phyloP scores from a whole-genome alignment of 2,113 vertebrate species.

The Xenopus tropicalis region UCB_Xtro_10.0 CM004449.2:110791501-110792000 shows the following conservation, averaged over 20 bases:
- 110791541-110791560: slow-evolving; percentile 48
- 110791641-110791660: slow-evolving; percentile 60
- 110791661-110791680: slow-evolving; percentile 54
- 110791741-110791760: slow-evolving; percentile 45
- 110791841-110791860: slow-evolving; percentile 54
- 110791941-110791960: slow-evolving; percentile 42
- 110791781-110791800: slow-evolving; percentile 29
- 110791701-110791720: slow-evolving; percentile 77
- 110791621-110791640: slow-evolving; percentile 61
- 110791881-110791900: slow-evolving; percentile 42
- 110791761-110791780: slow-evolving; percentile 37
- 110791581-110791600: slow-evolving; percentile 70
- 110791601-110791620: slow-evolving; percentile 72
- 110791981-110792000: slow-evolving; percentile 57
- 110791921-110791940: slow-evolving; percentile 55
- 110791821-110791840: slow-evolving; percentile 55
- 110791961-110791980: slow-evolving; percentile 46
- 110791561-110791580: slow-evolving; percentile 56
- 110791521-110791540: slow-evolving; percentile 50
- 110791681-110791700: slow-evolving; percentile 76
- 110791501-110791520: slow-evolving; percentile 77
- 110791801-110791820: slow-evolving; percentile 45
- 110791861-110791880: slow-evolving; percentile 28
- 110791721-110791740: slow-evolving; percentile 73
- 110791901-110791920: slow-evolving; percentile 36